Conservation (phyloP, 1,140 invertebrate genomes). For the Drosophila sulfurigaster region DNA sequence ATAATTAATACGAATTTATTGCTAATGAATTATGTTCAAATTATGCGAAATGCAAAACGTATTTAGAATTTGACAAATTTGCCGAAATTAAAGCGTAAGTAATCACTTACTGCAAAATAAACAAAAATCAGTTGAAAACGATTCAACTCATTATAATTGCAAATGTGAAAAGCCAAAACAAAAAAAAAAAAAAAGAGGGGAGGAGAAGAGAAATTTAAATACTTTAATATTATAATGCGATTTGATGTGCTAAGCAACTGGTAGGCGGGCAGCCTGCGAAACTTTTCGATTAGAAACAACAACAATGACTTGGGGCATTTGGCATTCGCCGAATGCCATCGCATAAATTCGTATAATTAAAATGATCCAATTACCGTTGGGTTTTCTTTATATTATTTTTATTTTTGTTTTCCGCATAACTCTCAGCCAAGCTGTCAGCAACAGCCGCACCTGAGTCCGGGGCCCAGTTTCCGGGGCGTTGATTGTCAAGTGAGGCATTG, state of each 20-base stretch:
- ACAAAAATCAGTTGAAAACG: neutral
- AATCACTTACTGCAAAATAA: neutral
- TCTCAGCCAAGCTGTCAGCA: slow-evolving; percentile 62
- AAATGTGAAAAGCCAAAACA: neutral
- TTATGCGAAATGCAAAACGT: too few relatives aligned
- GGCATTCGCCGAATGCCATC: slow-evolving; percentile 5
- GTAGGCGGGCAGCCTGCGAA: slow-evolving; percentile 1
- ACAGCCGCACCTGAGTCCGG: slow-evolving; percentile 54
- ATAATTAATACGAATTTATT: too few relatives aligned
- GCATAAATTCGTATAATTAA: slow-evolving; percentile 76
- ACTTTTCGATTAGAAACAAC: slow-evolving; percentile 23
- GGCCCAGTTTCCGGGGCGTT: slow-evolving; percentile 52
- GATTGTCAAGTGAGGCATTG: slow-evolving; percentile 63
- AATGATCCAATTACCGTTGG: slow-evolving; percentile 69
- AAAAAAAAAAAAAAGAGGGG: neutral
- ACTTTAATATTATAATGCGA: slow-evolving; percentile 22
- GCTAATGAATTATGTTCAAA: too few relatives aligned
- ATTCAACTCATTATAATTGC: neutral
- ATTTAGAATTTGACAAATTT: neutral
- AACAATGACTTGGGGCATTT: slow-evolving; percentile 2
- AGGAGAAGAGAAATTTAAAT: neutral
- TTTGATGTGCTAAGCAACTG: slow-evolving; percentile 11
- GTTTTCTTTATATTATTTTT: slow-evolving; percentile 36
- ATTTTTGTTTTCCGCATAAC: slow-evolving; percentile 35
- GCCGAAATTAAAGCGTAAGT: neutral